These are phyloP conservation scores for Anisognathus igniventris DNA, from an alignment of 2,797 vertebrate species.

Conservation along the genomic window DNA sequence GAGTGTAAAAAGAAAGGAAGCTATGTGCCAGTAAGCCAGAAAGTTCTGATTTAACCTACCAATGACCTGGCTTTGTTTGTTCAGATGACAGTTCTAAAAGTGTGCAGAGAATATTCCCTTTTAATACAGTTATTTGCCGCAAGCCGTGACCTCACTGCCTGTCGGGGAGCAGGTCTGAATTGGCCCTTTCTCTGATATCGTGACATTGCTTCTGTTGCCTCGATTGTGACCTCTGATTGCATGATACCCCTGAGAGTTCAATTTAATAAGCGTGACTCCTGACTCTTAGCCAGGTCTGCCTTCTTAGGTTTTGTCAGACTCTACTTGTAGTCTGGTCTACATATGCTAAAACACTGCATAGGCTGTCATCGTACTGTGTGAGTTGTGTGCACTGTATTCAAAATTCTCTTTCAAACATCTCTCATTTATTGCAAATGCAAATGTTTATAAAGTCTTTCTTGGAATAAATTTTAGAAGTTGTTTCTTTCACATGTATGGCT, in stretches of 20 bases:
- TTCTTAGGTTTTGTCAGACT: constrained; percentile 66
- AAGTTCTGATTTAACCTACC: constrained; percentile 76
- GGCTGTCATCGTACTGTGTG: neutral
- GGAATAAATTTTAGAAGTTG: neutral
- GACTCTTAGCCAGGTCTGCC: constrained; percentile 75
- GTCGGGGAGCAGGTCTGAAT: constrained; percentile 79
- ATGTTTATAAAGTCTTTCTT: neutral
- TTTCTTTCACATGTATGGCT: neutral
- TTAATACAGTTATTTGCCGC: constrained; percentile 80
- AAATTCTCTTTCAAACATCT: neutral
- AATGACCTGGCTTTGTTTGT: constrained; percentile 81
- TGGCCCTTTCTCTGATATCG: constrained; percentile 84
- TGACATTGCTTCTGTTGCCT: constrained; percentile 85
- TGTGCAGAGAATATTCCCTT: constrained; percentile 76
- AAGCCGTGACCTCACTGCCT: constrained; percentile 80
- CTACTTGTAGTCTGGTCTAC: constrained; percentile 47
- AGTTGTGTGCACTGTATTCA: neutral
- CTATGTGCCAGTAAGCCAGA: constrained; percentile 51
- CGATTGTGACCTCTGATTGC: constrained; percentile 84
- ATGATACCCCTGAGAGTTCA: constrained; percentile 87
- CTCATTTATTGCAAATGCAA: neutral
- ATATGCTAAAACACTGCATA: constrained; percentile 50
- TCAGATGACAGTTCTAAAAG: constrained; percentile 80
- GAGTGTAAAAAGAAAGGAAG: constrained; percentile 58
- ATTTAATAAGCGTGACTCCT: constrained; percentile 95